Percentiles rank a stretch among this genome's conserved stretches.
These are phyloP conservation scores for Centropristis striata DNA, from an alignment of 2,113 vertebrate genomes.

Conservation along the genomic window DNA sequence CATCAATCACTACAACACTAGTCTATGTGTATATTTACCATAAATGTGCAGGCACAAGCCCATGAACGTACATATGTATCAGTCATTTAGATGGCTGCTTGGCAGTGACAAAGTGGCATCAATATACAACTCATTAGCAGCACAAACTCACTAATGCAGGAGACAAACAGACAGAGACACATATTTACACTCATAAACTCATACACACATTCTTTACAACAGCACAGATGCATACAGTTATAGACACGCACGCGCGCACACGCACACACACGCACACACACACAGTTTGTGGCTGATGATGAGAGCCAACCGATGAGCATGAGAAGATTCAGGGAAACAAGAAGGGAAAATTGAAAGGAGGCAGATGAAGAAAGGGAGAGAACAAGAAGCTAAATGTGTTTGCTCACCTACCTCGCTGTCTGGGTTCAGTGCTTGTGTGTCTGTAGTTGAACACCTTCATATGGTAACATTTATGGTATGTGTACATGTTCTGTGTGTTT, in stretches of 20 bases:
- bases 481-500: neutral
- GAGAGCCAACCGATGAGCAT: slow-evolving; percentile 38
- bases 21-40: neutral
- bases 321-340: slow-evolving; percentile 20
- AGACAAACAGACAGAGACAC: slow-evolving; percentile 16
- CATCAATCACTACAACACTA: slow-evolving; percentile 29
- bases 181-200: neutral
- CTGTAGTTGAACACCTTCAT: neutral
- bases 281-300: slow-evolving; percentile 27
- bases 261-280: too few relatives aligned
- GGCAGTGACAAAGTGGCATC: slow-evolving; percentile 45
- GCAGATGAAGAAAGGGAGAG: neutral
- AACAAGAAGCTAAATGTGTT: slow-evolving; percentile 3
- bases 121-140: slow-evolving; percentile 55
- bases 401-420: slow-evolving; percentile 1
- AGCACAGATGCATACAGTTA: neutral
- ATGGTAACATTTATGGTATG: neutral
- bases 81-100: slow-evolving; percentile 28
- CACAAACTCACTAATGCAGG: slow-evolving; percentile 16
- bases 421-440: neutral
- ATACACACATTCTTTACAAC: neutral
- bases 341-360: neutral
- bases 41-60: slow-evolving; percentile 16
- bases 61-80: slow-evolving; percentile 33
- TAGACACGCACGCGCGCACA: too few relatives aligned